These are phyloP conservation scores for Neodiprion virginianus DNA, from an alignment of 1,140 invertebrate species.

Conservation along the genomic window DNA sequence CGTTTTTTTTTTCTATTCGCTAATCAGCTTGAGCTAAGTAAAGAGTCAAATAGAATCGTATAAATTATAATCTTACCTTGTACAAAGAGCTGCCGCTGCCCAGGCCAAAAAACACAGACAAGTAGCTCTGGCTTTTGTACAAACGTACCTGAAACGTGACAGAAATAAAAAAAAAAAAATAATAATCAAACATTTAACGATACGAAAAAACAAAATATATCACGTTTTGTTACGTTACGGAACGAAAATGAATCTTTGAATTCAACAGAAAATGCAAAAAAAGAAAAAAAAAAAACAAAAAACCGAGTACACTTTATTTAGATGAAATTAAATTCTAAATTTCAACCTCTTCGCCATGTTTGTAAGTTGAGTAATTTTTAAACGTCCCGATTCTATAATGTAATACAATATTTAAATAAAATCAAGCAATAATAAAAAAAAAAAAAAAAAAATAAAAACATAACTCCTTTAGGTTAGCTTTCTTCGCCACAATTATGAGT, in stretches of 20 bases:
- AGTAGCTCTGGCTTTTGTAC: slow-evolving; percentile 85
- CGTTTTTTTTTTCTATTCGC: too few relatives aligned
- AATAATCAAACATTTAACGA: background rate
- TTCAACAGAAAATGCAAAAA: too few relatives aligned
- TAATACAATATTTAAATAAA: slow-evolving; percentile 13
- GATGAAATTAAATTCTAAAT: background rate
- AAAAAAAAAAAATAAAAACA: background rate
- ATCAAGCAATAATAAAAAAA: slow-evolving; percentile 16
- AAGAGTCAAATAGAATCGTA: background rate
- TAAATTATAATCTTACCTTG: slow-evolving; percentile 69
- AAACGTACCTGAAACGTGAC: slow-evolving; percentile 71
- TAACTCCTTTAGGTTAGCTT: background rate
- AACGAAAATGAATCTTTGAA: too few relatives aligned
- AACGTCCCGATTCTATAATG: background rate
- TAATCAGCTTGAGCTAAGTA: background rate
- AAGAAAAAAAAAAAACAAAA: too few relatives aligned
- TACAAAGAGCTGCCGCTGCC: slow-evolving; percentile 83
- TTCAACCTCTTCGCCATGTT: background rate
- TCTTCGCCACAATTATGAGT: background rate
- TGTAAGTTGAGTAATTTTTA: too few relatives aligned
- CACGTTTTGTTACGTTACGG: too few relatives aligned
- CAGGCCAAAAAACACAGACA: slow-evolving; percentile 85
- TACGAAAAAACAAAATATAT: too few relatives aligned
- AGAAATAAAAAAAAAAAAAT: slow-evolving; percentile 7
- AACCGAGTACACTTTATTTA: too few relatives aligned